A percentile compares a stretch with the other conserved stretches of the same genome.
Evolutionary conservation across 1,140 invertebrate genomes (phyloP).

Genomic region (Arctopsyche grandis): DNA sequence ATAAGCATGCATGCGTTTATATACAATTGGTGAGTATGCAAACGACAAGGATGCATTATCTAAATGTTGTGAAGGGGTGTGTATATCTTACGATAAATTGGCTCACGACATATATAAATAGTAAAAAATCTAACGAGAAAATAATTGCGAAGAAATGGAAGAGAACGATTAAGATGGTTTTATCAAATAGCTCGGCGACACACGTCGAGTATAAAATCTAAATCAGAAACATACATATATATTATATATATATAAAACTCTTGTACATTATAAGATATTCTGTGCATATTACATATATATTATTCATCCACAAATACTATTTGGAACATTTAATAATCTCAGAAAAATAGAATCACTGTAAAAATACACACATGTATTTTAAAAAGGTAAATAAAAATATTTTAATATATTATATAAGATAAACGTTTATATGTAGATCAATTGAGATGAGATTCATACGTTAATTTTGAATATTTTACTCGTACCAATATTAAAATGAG

Average conservation of each 20-base stretch:
- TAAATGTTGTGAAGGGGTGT: background rate
- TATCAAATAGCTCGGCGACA: background rate
- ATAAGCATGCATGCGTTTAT: too few relatives aligned
- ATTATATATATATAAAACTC: too few relatives aligned
- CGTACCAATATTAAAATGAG: background rate
- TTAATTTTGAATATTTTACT: background rate
- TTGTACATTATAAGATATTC: too few relatives aligned
- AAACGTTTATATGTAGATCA: too few relatives aligned
- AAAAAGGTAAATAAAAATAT: background rate
- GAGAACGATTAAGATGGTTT: background rate
- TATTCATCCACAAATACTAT: background rate
- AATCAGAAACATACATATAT: too few relatives aligned
- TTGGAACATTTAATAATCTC: background rate
- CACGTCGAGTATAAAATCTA: too few relatives aligned
- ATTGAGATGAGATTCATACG: background rate
- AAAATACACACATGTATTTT: too few relatives aligned
- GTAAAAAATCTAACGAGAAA: background rate
- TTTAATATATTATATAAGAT: background rate
- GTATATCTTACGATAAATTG: background rate
- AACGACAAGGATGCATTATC: background rate
- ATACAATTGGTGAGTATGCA: too few relatives aligned
- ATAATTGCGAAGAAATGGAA: background rate
- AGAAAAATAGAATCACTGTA: background rate
- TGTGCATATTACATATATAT: too few relatives aligned
- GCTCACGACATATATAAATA: slow-evolving; percentile 20